These are phyloP conservation scores for Polydesmus complanatus DNA, from an alignment of 2,888 invertebrate genomes.

Conservation along the genomic window DNA sequence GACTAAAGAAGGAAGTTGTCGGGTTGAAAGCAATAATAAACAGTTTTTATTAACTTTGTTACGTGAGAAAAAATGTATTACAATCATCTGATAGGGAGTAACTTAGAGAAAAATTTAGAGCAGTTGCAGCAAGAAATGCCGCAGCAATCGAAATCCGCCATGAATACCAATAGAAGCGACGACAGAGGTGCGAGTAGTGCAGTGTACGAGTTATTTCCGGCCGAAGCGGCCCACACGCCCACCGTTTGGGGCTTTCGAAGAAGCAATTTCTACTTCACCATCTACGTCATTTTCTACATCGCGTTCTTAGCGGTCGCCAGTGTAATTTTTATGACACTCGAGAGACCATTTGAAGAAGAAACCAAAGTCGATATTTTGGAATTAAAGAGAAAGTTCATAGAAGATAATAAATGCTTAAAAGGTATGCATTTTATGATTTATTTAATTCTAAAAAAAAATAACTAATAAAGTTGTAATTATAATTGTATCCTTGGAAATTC, in stretches of 20 bases:
- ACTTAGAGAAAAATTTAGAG: background rate
- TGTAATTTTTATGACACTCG: background rate
- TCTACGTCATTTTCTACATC: background rate
- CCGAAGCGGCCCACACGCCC: background rate
- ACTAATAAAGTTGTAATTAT: too few species aligned
- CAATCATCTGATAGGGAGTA: background rate
- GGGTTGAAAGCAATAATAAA: background rate
- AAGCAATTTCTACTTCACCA: background rate
- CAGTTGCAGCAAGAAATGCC: too few species aligned
- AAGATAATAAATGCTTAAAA: background rate
- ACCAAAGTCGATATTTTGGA: background rate
- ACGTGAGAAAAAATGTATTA: background rate
- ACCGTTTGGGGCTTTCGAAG: background rate
- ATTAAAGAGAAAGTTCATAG: background rate
- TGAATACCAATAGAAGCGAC: too few species aligned
- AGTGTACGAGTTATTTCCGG: too few species aligned
- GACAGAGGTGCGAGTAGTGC: too few species aligned
- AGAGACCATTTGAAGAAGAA: background rate
- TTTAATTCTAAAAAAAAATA: too few species aligned
- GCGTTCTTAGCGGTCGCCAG: background rate
- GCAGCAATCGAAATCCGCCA: too few species aligned
- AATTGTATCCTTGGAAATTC: too few species aligned
- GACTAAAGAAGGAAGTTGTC: background rate
- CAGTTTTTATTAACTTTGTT: background rate
- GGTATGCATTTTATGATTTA: too few species aligned